Conservation (phyloP, 2,888 invertebrate genomes). For the Dolomedes plantarius region DNA sequence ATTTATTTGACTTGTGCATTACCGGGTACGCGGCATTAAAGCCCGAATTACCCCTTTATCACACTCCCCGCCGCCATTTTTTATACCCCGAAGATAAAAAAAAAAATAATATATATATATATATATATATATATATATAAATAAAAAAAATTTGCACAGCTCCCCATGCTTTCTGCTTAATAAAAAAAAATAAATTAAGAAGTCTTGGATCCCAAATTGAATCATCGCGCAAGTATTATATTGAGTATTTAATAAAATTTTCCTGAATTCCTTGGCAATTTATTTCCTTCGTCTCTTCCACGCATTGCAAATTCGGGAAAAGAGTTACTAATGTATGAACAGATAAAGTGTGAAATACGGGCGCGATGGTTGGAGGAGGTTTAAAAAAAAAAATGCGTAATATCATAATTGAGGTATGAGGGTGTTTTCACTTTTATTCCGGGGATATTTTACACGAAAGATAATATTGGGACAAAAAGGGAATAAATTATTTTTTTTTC, state of each 20-base stretch:
- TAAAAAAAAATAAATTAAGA: conserved; percentile 70
- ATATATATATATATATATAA: too few species aligned
- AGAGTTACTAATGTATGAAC: neutral
- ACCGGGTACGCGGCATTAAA: conserved; percentile 69
- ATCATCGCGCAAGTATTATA: conserved; percentile 62
- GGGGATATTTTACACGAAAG: neutral
- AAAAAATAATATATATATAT: too few species aligned
- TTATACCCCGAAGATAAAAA: conserved; percentile 43
- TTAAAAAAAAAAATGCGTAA: neutral
- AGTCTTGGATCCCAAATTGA: conserved; percentile 57
- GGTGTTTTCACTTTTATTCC: neutral
- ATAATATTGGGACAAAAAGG: neutral
- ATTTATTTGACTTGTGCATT: conserved; percentile 72
- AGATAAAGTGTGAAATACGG: neutral
- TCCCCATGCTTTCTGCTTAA: conserved; percentile 62
- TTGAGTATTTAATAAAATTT: conserved; percentile 53
- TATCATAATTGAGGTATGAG: neutral
- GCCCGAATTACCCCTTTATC: conserved; percentile 71
- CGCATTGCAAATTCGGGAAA: neutral
- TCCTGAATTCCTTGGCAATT: conserved; percentile 47
- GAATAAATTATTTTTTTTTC: too few species aligned
- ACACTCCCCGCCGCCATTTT: conserved; percentile 37
- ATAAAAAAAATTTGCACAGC: conserved; percentile 16
- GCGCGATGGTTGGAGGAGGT: neutral
- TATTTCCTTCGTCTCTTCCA: conserved; percentile 8